phyloP scores from a whole-genome alignment of 1,140 invertebrate species.

The Sycobia sp. region DNA sequence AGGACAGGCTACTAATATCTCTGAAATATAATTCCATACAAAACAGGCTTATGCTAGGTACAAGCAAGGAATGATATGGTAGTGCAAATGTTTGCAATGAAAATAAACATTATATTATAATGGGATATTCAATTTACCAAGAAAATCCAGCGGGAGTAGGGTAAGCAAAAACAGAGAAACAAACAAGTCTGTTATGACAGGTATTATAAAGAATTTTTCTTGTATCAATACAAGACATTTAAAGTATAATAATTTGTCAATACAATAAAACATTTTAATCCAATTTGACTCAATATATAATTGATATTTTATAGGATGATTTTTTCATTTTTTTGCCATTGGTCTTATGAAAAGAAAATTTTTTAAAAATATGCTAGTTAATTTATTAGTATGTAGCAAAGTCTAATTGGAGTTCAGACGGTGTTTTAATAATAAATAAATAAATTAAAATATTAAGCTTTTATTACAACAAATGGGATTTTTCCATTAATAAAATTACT shows the following conservation, averaged over 20 bases:
- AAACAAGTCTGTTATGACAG: conserved; percentile 45
- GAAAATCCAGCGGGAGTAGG: conserved; percentile 61
- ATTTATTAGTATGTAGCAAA: conserved; percentile 34
- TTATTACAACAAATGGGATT: background rate
- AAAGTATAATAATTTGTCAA: background rate
- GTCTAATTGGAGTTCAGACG: conserved; percentile 52
- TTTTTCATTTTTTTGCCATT: conserved; percentile 5
- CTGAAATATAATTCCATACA: conserved; percentile 56
- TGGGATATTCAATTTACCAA: conserved; percentile 63
- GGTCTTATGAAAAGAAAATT: conserved; percentile 15
- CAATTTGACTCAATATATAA: background rate
- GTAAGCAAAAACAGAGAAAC: conserved; percentile 62
- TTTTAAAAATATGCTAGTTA: background rate
- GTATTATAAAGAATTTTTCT: conserved; percentile 24
- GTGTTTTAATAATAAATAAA: conserved; percentile 30
- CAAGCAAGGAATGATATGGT: conserved; percentile 30
- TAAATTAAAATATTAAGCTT: background rate
- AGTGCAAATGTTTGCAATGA: conserved; percentile 43
- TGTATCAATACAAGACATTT: background rate
- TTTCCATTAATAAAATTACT: too few relatives aligned
- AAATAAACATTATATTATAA: conserved; percentile 49
- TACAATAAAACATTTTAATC: conserved; percentile 13
- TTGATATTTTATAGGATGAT: too few relatives aligned
- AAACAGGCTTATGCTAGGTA: conserved; percentile 53
- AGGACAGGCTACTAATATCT: conserved; percentile 50